Evolutionary conservation across 2,797 vertebrate genomes (phyloP), one percentile per base, ranked within the genome.

Genomic region (Coreius guichenoti): DNA sequence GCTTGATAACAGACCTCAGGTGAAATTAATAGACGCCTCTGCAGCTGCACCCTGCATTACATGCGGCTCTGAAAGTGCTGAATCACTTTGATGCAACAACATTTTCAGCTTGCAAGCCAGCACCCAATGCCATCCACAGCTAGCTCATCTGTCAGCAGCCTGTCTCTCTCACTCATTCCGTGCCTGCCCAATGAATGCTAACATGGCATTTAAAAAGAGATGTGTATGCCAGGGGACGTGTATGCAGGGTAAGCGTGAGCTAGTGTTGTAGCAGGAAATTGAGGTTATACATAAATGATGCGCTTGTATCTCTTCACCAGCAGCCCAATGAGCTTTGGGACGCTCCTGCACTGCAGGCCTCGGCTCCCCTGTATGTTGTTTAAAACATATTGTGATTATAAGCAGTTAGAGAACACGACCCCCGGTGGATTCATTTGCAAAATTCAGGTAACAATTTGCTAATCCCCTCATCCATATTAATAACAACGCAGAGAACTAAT

Each of bases 151-250:
- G 45, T 85, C 75, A 79, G 39, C 84, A 31, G 33, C 86, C 86
- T n/a, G 26, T 80, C 80, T 84, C n/a, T 49, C 76, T 54, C 47
- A 45, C 63, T 84, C 78, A 78, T 70, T 70, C 26, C 3, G 13
- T 29, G 51, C 23, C 26, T 45, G 67, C 54, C 56, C 29, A 70
- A 80, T 73, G 77, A 80, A 85, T 87, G 83, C 86, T 88, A 88
- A 88, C 75, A 77, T 86, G 86, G 78, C 87, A 84, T 86, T 88
- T 84, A 84, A 83, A 88, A 68, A 83, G 85, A 86, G 54, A 63
- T 67, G 70, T 45, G 49, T 73, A 85, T 77, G 78, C 72, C 81
- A 77, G 74, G 87, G 74, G 83, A 84, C 67, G 49, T 26, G 67
- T 36, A 73, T 80, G 14, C 29, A 39, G 54, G 68, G 73, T 49